Base-by-base conservation (phyloP, 2,113 vertebrate species). In the Chamaetylas fuelleborni region DNA sequence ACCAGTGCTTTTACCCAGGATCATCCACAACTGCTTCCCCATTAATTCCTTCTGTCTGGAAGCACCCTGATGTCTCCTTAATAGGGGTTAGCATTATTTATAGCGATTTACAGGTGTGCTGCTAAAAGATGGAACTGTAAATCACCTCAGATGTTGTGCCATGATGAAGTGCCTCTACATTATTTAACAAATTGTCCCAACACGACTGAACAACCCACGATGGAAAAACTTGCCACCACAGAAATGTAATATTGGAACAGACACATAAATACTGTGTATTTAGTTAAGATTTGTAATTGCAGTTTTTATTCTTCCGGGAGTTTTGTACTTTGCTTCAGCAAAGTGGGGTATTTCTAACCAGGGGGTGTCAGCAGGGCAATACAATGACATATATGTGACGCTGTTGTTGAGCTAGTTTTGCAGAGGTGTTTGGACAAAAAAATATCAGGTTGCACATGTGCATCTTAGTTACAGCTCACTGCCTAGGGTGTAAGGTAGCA, bases 171-270 rank as follows among this genome's bases (percentile, higher is more conserved):
- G 70, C 42, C 58, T 74, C 70, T 82, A 16, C 34, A 72, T 89
- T 92, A 92, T 91, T 95, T 64, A 93, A 60, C 61, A 70, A 91
- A 91, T 92, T 91, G 89, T 81, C 89, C 78, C 78, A 89, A 91
- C 48, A 19, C 31, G 45, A 81, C 77, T 64, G 73, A 95, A 79
- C 0, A 0, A 62, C 20, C 9, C 60, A 64, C 16, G 1, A 42
- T 33, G 53, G 47, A 62, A 83, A 70, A 85, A 69, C 45, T 64
- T 74, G 36, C 61, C 29, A 28, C 65, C 33, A 28, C 1, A 1
- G 53, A 89, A 84, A 56, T 25, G 58, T 43, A n/a, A 12, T 43
- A 22, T 9, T 23, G 33, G 42, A 58, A 93, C 53, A 15, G 47
- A 67, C 48, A 29, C 29, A 13, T 16, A 34, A 33, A 34, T 31